Percentiles rank a stretch among this genome's conserved stretches.
Evolutionary conservation across 2,888 invertebrate genomes (phyloP).

Genomic region (Leptinotarsa haldemani): DNA sequence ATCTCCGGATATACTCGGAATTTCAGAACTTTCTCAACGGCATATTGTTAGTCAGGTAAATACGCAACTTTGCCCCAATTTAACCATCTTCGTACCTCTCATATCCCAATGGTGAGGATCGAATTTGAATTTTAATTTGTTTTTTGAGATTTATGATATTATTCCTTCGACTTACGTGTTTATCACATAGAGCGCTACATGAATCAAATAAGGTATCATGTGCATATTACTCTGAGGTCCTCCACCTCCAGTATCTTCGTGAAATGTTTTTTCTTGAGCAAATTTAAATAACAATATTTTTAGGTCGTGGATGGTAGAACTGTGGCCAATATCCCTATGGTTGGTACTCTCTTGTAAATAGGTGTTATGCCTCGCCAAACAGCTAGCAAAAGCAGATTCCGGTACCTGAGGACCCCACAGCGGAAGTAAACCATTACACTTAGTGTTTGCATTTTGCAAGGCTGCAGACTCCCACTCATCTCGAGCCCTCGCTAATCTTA

Average conservation of each 20-base stretch:
- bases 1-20: too few relatives aligned
- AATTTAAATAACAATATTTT: slow-evolving; percentile 90
- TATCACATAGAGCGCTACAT: slow-evolving; percentile 94
- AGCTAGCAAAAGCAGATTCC: slow-evolving; percentile 92
- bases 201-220: slow-evolving; percentile 92
- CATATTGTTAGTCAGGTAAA: too few relatives aligned
- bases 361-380: slow-evolving; percentile 91
- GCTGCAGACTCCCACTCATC: slow-evolving; percentile 99
- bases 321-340: slow-evolving; percentile 82
- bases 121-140: neutral
- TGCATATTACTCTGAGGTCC: slow-evolving; percentile 98
- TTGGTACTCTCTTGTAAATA: slow-evolving; percentile 81
- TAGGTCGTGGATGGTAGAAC: slow-evolving; percentile 90
- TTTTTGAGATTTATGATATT: neutral
- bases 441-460: slow-evolving; percentile 96
- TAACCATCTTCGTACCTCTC: too few relatives aligned
- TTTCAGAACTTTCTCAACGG: too few relatives aligned
- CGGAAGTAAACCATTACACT: slow-evolving; percentile 96
- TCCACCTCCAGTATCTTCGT: slow-evolving; percentile 97
- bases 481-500: slow-evolving; percentile 74
- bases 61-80: too few relatives aligned
- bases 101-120: too few relatives aligned
- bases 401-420: slow-evolving; percentile 96
- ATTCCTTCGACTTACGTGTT: slow-evolving; percentile 77
- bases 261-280: slow-evolving; percentile 94